A percentile compares a stretch with the other conserved stretches of the same genome.
These are phyloP conservation scores for Epizoanthus fatuus DNA, from an alignment of 92 coral and sea anemone genomes.

Conservation along the genomic window DNA sequence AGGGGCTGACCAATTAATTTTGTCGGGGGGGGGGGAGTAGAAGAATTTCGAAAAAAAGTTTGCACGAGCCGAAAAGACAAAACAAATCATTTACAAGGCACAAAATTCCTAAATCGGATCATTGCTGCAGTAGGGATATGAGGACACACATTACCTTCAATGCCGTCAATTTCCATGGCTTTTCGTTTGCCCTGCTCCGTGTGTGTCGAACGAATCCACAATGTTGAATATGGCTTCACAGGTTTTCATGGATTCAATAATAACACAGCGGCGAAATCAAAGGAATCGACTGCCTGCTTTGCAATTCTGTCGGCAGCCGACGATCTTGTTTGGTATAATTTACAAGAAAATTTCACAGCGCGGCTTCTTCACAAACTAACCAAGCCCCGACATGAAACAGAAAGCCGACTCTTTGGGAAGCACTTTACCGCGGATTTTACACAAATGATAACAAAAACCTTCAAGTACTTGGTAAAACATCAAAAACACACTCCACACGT, in stretches of 20 bases:
- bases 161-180: constrained; percentile 26
- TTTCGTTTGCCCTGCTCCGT: not conserved
- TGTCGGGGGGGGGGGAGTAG: no score
- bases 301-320: constrained; percentile 40
- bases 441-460: constrained; percentile 20
- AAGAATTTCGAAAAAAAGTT: no score
- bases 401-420: constrained; percentile 34
- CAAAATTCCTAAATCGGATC: not conserved
- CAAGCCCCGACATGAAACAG: constrained; percentile 28
- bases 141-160: constrained; percentile 26
- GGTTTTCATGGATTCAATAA: constrained; percentile 20
- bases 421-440: constrained; percentile 19
- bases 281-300: constrained; percentile 31
- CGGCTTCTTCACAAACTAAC: constrained; percentile 48
- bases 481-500: constrained; percentile 12
- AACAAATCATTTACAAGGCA: not conserved
- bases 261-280: constrained; percentile 36
- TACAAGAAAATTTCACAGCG: constrained; percentile 21
- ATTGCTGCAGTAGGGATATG: not conserved
- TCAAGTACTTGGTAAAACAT: constrained; percentile 5
- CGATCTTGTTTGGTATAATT: constrained; percentile 28
- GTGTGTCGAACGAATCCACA: constrained; percentile 19
- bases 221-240: constrained; percentile 27
- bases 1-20: no score
- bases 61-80: no score